phyloP scores from a whole-genome alignment of 2,888 invertebrate species.

The Strigamia crassipes region DNA sequence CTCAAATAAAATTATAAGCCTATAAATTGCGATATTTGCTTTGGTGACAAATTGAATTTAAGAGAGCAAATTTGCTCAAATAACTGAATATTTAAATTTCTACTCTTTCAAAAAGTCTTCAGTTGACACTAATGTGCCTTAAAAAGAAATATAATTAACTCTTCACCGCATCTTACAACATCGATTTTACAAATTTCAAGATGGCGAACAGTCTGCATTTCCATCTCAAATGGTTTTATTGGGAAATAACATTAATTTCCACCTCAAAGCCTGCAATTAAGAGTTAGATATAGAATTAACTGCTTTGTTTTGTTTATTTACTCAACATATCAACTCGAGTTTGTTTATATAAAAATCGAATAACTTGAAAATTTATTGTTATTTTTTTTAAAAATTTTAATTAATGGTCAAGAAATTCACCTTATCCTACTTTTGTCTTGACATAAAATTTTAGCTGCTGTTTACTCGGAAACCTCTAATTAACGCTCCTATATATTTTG shows the following conservation, averaged over 20 bases:
- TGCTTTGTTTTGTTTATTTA: too few relatives aligned
- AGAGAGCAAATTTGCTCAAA: too few relatives aligned
- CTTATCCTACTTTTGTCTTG: not conserved
- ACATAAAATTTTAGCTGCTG: not conserved
- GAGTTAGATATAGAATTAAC: too few relatives aligned
- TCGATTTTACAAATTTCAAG: not conserved
- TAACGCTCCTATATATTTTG: not conserved
- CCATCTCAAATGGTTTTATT: not conserved
- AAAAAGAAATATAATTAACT: not conserved
- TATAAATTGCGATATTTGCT: too few relatives aligned
- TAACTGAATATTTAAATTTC: too few relatives aligned
- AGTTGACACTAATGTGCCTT: too few relatives aligned
- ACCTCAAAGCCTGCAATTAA: too few relatives aligned
- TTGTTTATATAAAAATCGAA: not conserved
- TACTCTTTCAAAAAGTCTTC: too few relatives aligned
- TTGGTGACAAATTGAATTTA: too few relatives aligned
- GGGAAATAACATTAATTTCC: not conserved
- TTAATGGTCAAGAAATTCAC: slow-evolving; percentile 20
- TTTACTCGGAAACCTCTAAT: not conserved
- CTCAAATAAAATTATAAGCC: too few relatives aligned
- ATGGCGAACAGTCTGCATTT: not conserved
- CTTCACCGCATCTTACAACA: not conserved
- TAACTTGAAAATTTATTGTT: not conserved
- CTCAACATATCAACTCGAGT: not conserved
- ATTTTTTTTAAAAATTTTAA: not conserved